phyloP scores from a whole-genome alignment of 2,888 invertebrate species.

The Idaea aversata region DNA sequence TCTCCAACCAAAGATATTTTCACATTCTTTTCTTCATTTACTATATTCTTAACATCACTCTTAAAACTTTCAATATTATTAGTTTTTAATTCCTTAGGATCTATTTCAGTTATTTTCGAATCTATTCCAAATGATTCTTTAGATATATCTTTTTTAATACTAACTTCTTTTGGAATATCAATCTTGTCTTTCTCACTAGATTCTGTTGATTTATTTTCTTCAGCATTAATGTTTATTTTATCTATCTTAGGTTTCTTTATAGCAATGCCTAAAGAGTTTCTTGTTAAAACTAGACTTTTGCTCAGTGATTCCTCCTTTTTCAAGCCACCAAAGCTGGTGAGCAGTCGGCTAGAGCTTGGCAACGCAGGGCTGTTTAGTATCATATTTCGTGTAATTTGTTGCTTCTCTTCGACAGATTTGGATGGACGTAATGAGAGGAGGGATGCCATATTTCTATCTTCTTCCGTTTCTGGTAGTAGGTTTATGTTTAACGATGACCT shows the following conservation, averaged over 20 bases:
- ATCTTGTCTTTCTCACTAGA: constrained; percentile 5
- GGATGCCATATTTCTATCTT: constrained; percentile 89
- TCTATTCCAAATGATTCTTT: not conserved
- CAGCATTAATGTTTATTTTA: not conserved
- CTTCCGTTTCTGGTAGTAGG: constrained; percentile 88
- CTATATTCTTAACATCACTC: constrained; percentile 9
- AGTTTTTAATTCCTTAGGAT: constrained; percentile 2
- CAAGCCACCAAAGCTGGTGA: constrained; percentile 75
- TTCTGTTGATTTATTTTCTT: constrained; percentile 11
- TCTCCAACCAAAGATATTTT: constrained; percentile 16
- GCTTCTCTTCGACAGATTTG: constrained; percentile 81
- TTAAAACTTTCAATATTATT: constrained; percentile 4
- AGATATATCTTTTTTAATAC: constrained; percentile 7
- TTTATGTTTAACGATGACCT: constrained; percentile 89
- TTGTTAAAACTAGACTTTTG: constrained; percentile 50
- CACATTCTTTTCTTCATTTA: constrained; percentile 11
- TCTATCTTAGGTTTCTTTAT: constrained; percentile 47
- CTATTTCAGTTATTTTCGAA: not conserved
- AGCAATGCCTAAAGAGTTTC: constrained; percentile 65
- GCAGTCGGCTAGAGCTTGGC: constrained; percentile 73
- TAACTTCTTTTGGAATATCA: not conserved
- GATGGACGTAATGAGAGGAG: constrained; percentile 85
- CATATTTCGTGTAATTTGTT: constrained; percentile 67
- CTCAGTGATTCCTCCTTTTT: constrained; percentile 78
- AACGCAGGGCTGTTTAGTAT: constrained; percentile 79